Evolutionary conservation across 2,888 invertebrate species (phyloP).

Genomic region (Mesochorus sp.): DNA sequence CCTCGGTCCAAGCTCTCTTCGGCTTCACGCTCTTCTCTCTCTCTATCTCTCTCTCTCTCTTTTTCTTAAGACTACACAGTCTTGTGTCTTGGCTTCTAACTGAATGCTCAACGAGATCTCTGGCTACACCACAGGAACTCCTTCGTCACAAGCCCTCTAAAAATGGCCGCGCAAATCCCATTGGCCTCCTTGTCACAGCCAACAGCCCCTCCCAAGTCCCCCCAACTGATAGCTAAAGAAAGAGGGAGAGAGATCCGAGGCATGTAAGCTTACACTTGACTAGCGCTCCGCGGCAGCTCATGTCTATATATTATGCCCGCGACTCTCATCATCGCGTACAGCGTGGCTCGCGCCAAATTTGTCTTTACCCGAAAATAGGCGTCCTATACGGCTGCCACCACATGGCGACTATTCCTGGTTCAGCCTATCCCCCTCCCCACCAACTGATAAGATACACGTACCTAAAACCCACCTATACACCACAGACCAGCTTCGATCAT

Average conservation of each 20-base stretch:
- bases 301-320: constrained; percentile 41
- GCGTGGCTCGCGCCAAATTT: constrained; percentile 87
- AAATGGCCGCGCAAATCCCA: constrained; percentile 81
- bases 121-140: constrained; percentile 64
- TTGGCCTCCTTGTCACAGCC: constrained; percentile 78
- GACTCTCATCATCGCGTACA: constrained; percentile 60
- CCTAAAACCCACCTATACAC: constrained; percentile 43
- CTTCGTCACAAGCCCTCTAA: constrained; percentile 79
- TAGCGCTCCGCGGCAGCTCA: constrained; percentile 49
- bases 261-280: constrained; percentile 82
- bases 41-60: constrained; percentile 54
- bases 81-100: constrained; percentile 76
- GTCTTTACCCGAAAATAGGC: constrained; percentile 90
- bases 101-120: constrained; percentile 76
- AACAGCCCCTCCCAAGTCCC: constrained; percentile 67
- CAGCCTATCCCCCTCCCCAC: constrained; percentile 32
- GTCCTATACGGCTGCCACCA: constrained; percentile 80
- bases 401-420: constrained; percentile 81
- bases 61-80: constrained; percentile 67
- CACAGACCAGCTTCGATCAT: constrained; percentile 50
- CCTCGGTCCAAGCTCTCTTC: constrained; percentile 37
- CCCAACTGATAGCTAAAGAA: constrained; percentile 17
- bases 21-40: constrained; percentile 22
- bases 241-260: constrained; percentile 37
- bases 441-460: constrained; percentile 59